These are phyloP conservation scores for Myrmecophaga tridactyla DNA, from an alignment of 2,113 vertebrate genomes.

Conservation along the genomic window DNA sequence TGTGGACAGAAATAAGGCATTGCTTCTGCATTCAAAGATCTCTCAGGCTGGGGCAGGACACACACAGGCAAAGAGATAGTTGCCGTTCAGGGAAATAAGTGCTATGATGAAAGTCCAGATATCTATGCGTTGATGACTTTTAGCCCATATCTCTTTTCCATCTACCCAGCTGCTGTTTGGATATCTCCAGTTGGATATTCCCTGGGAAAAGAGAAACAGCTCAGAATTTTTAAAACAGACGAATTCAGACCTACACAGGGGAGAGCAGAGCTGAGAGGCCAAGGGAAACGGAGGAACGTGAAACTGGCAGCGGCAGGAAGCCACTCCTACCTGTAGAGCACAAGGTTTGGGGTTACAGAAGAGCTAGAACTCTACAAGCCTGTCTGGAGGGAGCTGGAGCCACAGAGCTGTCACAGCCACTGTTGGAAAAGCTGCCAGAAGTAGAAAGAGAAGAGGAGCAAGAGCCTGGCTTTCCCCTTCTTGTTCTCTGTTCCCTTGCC, in stretches of 20 bases:
- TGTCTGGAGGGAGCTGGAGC: not conserved
- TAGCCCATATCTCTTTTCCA: not conserved
- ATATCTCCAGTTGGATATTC: not conserved
- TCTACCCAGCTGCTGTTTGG: not conserved
- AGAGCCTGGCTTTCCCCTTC: not conserved
- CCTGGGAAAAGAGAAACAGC: not conserved
- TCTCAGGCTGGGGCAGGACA: not conserved
- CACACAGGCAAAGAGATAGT: not conserved
- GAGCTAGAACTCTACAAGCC: not conserved
- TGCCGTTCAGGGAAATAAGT: not conserved
- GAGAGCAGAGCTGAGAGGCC: not conserved
- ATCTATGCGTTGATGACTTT: not conserved
- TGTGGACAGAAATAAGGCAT: not conserved
- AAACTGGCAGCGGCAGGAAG: not conserved
- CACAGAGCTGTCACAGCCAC: not conserved
- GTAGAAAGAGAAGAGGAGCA: not conserved
- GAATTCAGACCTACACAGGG: not conserved
- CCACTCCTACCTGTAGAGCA: not conserved
- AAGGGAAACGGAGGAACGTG: not conserved
- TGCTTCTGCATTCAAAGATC: not conserved
- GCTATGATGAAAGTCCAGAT: not conserved
- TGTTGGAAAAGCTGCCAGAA: not conserved
- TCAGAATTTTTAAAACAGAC: not conserved
- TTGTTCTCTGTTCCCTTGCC: not conserved
- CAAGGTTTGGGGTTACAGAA: not conserved